Conservation (phyloP, 1,140 invertebrate species). For the Gonatopus flavifemur region DNA sequence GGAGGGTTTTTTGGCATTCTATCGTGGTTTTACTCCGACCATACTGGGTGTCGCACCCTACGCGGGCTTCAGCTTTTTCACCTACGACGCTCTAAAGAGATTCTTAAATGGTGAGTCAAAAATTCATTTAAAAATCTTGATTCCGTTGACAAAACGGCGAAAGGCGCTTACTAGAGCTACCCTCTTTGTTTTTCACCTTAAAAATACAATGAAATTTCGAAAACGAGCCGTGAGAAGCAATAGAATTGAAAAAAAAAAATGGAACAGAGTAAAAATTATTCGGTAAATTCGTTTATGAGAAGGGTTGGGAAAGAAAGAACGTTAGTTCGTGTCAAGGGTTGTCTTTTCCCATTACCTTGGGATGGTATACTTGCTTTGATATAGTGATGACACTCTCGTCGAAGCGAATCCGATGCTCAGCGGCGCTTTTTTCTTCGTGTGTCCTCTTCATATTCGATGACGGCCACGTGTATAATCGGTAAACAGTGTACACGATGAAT, state of each 20-base stretch:
- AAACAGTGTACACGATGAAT: constrained; percentile 48
- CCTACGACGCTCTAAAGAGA: constrained; percentile 92
- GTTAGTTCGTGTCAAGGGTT: constrained; percentile 23
- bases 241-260: too few species aligned
- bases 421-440: constrained; percentile 39
- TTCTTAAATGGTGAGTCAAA: constrained; percentile 69
- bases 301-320: too few species aligned
- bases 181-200: too few species aligned
- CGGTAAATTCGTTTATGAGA: too few species aligned
- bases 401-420: constrained; percentile 43
- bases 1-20: constrained; percentile 81
- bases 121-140: constrained; percentile 11
- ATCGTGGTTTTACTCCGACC: constrained; percentile 87
- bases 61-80: constrained; percentile 96
- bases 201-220: too few species aligned
- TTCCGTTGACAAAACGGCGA: too few species aligned
- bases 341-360: constrained; percentile 44
- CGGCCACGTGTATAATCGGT: constrained; percentile 46
- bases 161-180: too few species aligned
- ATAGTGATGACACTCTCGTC: constrained; percentile 32
- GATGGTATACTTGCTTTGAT: constrained; percentile 42
- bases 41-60: constrained; percentile 95
- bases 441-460: constrained; percentile 50
- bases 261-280: too few species aligned
- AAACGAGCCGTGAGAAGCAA: neutral